These are phyloP conservation scores for Zosterops lateralis DNA, from an alignment of 2,113 vertebrate genomes.

Conservation along the genomic window DNA sequence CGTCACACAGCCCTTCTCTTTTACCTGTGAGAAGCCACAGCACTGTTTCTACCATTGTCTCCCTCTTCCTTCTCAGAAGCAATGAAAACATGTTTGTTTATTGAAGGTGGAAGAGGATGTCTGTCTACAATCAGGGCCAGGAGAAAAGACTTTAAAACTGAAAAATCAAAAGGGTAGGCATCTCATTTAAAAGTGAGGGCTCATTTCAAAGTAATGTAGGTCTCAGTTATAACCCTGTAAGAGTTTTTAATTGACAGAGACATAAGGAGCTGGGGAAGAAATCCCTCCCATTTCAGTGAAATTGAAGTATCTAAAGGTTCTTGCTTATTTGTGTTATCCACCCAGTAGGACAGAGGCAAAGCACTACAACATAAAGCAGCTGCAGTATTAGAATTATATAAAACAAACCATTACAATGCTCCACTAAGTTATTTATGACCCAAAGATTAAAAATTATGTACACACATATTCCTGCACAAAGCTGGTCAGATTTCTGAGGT, in stretches of 20 bases:
- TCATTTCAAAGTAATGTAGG: background rate
- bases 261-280: background rate
- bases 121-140: background rate
- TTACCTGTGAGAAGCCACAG: background rate
- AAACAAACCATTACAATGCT: background rate
- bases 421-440: background rate
- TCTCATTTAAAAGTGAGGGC: background rate
- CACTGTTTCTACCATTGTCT: background rate
- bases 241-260: background rate
- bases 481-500: background rate
- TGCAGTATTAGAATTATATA: background rate
- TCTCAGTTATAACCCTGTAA: background rate
- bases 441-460: background rate
- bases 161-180: background rate
- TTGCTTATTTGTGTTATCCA: background rate
- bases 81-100: background rate
- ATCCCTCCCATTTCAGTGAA: background rate
- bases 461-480: background rate
- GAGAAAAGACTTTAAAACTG: background rate
- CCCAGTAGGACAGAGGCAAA: fast-evolving
- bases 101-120: background rate
- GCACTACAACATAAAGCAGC: background rate
- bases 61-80: background rate
- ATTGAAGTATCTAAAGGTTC: background rate
- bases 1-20: background rate